Base-by-base conservation (phyloP, 2,113 vertebrate genomes). In the Bothrops jararaca region DNA sequence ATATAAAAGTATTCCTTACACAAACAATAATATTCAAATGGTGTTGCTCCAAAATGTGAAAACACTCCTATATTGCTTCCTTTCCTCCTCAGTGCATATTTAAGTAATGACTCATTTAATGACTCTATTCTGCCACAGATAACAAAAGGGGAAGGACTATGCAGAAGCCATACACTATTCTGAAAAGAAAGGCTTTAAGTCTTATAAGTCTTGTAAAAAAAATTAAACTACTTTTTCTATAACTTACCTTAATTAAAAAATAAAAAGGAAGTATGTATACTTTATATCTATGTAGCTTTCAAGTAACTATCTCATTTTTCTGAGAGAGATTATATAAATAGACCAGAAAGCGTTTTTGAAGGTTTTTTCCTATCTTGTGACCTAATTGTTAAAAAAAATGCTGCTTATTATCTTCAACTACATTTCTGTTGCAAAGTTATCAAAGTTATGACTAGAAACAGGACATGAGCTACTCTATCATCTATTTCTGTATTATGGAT, bases 41-140 rank as follows among this genome's bases (percentile, higher is more conserved):
- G 94, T 92, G 94, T 74, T 58, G 89, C 0, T 95, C 58, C 69
- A 91, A 94, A 87, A 92, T 94, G 95, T 93, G 92, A 95, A 96
- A 95, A 95, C 69, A 58, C 26, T 95, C 74, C 74, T 57, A 89
- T 94, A 94, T 94, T 91, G 91, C 50, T 86, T 95, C 90, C 91
- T 94, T 90, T 94, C 45, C 94, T 93, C 93, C 15, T 69, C 86
- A 90, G 93, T 91, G 96, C 90, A 0, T 93, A 96, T 96, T 96
- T 97, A 93, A 95, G 95, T 94, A 94, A 48, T 91, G 95, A 96
- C 74, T 90, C 95, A 85, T 80, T 91, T 91, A 64, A 88, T 92
- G 90, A 69, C 91, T 95, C 20, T 90, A 89, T 92, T 48, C 91
- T 95, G 85, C 94, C 90, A 39, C 90, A 91, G 91, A 92, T 94